These are phyloP conservation scores for Antennarius striatus DNA, from an alignment of 2,113 vertebrate genomes.

Conservation along the genomic window DNA sequence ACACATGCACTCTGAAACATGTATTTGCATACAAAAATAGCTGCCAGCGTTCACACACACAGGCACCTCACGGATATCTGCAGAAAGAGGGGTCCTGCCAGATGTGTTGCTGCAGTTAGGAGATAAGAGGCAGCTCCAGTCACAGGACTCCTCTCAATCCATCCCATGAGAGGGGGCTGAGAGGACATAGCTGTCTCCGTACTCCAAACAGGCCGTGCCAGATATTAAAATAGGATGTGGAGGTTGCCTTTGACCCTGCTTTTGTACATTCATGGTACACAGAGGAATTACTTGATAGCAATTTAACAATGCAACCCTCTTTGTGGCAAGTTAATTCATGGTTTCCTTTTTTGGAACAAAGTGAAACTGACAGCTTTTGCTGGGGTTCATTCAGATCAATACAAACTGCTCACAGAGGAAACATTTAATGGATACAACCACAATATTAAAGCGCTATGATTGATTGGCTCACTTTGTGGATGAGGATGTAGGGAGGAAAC, in stretches of 20 bases:
- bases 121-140: slow-evolving; percentile 67
- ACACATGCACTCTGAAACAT: slow-evolving; percentile 7
- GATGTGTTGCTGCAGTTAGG: slow-evolving; percentile 45
- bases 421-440: slow-evolving; percentile 22
- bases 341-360: slow-evolving; percentile 39
- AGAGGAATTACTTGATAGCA: slow-evolving; percentile 25
- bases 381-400: slow-evolving; percentile 38
- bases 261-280: slow-evolving; percentile 21
- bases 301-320: slow-evolving; percentile 24
- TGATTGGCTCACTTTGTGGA: slow-evolving; percentile 30
- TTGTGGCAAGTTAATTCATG: slow-evolving; percentile 14
- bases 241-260: slow-evolving; percentile 35
- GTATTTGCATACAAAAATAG: slow-evolving; percentile 34
- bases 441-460: slow-evolving; percentile 35
- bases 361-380: slow-evolving; percentile 25
- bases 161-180: slow-evolving; percentile 44
- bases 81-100: slow-evolving; percentile 46
- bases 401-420: slow-evolving; percentile 6
- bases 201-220: slow-evolving; percentile 36
- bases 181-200: slow-evolving; percentile 47
- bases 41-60: slow-evolving; percentile 33
- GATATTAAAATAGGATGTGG: slow-evolving; percentile 33
- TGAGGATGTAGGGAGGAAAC: slow-evolving; percentile 25
- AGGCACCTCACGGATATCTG: slow-evolving; percentile 21
- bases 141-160: slow-evolving; percentile 42